Percentiles rank a stretch among this genome's conserved stretches.
These are phyloP conservation scores for Rhinoderma darwinii DNA, from an alignment of 2,113 vertebrate species.

Conservation along the genomic window DNA sequence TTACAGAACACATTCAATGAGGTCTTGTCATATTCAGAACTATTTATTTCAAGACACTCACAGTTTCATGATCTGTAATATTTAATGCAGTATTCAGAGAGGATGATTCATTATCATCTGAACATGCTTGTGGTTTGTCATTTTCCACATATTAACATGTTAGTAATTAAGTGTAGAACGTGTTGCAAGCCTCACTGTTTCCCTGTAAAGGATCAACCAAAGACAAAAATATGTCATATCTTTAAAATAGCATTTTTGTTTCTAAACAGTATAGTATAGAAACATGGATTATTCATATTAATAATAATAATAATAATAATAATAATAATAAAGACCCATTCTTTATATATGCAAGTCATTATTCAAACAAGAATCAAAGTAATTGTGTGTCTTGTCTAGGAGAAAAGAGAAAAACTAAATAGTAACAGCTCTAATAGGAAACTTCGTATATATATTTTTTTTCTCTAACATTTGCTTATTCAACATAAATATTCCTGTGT, in stretches of 20 bases:
- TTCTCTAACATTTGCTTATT: background rate
- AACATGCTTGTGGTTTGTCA: background rate
- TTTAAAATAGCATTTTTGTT: background rate
- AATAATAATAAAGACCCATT: background rate
- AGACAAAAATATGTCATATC: background rate
- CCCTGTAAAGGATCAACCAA: background rate
- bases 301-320: too few species aligned
- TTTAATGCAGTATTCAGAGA: background rate
- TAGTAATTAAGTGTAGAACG: constrained; percentile 22
- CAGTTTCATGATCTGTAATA: background rate
- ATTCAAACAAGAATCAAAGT: background rate
- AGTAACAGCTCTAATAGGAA: background rate
- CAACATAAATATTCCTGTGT: background rate
- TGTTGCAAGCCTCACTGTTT: background rate
- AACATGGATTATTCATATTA: constrained; percentile 8
- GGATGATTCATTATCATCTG: background rate
- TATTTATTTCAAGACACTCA: constrained; percentile 7
- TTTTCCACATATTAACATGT: constrained; percentile 29
- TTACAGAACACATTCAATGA: constrained; percentile 46
- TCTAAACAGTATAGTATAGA: background rate
- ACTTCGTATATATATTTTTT: background rate
- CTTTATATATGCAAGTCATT: background rate
- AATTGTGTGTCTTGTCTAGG: background rate
- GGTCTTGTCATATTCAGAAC: constrained; percentile 37
- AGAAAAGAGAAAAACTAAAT: background rate